Base-by-base conservation (phyloP, 1,140 invertebrate genomes). In the Bombus superbus region DNA sequence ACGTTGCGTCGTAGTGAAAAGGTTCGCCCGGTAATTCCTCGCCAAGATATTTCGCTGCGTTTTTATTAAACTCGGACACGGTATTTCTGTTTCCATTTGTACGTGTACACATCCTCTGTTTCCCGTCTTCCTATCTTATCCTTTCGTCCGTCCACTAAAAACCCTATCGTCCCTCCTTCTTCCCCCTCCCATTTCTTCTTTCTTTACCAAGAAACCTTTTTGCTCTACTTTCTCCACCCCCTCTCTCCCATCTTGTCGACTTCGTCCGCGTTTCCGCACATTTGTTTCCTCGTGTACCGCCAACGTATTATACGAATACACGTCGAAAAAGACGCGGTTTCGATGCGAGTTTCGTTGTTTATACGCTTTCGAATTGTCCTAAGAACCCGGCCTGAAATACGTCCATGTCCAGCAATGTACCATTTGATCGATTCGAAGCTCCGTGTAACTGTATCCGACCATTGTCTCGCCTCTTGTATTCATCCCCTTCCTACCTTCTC, bases 11-110 rank as follows among this genome's bases (percentile, higher is more conserved):
- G 32, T 53, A 53, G 47, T 3, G 15, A 53, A 35, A 25, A 25
- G 38, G 68, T 28, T 28, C 10, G 38, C 35, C 38, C 32, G 25
- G 80, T 73, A 73, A 81, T 81, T 81, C 59, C 38, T n/a, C 68
- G 28, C 38, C 40, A 73, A 81, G 69, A 73, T 81, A 81, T 81
- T 59, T 81, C 80, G 73, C 68, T 40, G 71, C 1, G 71, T 62
- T 82, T 74, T 82, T 74, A 75, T 82, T 74, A 82, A 82, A 38
- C 71, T 40, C n/a, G 69, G 53, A 74, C 32, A 72, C 8, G 71
- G 53, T 44, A 82, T 74, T 82, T 74, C 68, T 73, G 69, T 74
- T 73, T 25, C 47, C 69, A 59, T 81, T 81, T 74, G 47, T 62
- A 44, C 47, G 53, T 4, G 53, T 5, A 38, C 35, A 32, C 47